These are phyloP conservation scores for Ctenopoma multispine DNA, from an alignment of 2,797 vertebrate species.

Conservation along the genomic window DNA sequence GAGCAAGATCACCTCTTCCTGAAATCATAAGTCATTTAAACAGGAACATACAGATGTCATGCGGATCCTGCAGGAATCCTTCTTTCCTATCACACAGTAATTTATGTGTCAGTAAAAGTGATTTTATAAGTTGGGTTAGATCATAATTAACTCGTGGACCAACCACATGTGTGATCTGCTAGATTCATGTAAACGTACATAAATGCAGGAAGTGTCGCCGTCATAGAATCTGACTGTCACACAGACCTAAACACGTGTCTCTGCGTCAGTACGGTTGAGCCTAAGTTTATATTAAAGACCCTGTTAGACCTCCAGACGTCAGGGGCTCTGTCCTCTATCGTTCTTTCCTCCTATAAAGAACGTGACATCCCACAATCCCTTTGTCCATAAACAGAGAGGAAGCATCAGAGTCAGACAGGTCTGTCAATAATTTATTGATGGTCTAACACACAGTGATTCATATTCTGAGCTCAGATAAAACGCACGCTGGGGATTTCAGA, in stretches of 20 bases:
- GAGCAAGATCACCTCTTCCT: too few species aligned
- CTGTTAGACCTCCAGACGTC: neutral
- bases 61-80: too few species aligned
- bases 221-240: neutral
- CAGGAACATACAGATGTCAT: too few species aligned
- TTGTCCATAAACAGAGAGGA: conserved; percentile 1
- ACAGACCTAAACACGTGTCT: neutral
- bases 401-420: conserved; percentile 7
- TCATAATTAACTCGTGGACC: too few species aligned
- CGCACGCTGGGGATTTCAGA: neutral
- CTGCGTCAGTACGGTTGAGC: neutral
- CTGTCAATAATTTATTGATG: conserved; percentile 36
- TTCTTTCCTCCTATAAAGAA: neutral
- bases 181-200: neutral
- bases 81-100: too few species aligned
- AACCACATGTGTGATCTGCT: too few species aligned
- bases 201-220: neutral
- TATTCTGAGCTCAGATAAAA: neutral
- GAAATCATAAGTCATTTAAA: too few species aligned
- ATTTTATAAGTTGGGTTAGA: too few species aligned
- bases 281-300: neutral
- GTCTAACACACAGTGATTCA: neutral
- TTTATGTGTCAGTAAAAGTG: too few species aligned
- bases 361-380: conserved; percentile 12
- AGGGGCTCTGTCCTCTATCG: neutral